Conservation (phyloP, 2,797 vertebrate species). For the Rousettus madagascariensis region DNA sequence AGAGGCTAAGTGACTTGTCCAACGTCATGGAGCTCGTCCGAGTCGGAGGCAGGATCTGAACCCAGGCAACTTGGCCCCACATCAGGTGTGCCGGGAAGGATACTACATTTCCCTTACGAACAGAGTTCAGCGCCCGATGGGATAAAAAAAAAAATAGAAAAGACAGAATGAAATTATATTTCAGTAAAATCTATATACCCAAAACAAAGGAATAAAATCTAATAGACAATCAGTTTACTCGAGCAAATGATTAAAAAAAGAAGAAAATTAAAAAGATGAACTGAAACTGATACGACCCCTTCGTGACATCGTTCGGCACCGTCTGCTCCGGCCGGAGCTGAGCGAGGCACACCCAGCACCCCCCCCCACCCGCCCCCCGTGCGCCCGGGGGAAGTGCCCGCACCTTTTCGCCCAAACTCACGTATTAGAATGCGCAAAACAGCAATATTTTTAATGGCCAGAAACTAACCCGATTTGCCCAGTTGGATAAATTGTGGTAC, state of each 20-base stretch:
- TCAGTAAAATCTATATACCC: neutral
- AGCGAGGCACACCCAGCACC: neutral
- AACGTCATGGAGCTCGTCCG: neutral
- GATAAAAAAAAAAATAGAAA: neutral
- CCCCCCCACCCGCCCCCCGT: too few relatives aligned
- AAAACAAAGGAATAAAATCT: neutral
- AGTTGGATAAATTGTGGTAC: neutral
- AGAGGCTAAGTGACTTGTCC: neutral
- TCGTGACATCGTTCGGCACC: neutral
- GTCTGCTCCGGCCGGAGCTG: too few relatives aligned
- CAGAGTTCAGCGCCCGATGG: neutral
- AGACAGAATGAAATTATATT: neutral
- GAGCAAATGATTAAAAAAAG: neutral
- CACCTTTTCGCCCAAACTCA: neutral
- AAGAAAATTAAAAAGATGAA: conserved; percentile 41
- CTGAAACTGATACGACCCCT: neutral
- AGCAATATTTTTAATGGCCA: neutral
- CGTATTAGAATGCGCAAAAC: neutral
- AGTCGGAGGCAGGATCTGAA: neutral
- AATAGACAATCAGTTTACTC: neutral
- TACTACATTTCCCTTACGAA: neutral
- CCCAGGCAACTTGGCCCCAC: too few relatives aligned
- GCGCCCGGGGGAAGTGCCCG: accelerated
- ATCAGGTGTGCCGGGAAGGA: accelerated
- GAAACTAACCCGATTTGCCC: neutral